Evolutionary conservation across 2,888 invertebrate genomes (phyloP).

Genomic region (Drosophila kanekoi): DNA sequence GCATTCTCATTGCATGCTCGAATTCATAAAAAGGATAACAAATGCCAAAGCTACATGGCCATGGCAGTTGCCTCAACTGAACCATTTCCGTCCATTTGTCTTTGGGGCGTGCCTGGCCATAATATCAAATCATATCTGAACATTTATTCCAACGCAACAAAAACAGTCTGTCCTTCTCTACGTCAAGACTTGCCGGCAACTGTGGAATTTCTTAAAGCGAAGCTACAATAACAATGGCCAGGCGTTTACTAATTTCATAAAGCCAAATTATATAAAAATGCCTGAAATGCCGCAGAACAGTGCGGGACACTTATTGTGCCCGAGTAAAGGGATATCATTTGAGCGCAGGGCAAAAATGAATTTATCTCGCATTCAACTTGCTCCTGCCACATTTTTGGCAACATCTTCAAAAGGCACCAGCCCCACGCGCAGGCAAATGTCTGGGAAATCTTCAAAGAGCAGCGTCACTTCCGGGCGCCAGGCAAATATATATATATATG

Average conservation of each 20-base stretch:
- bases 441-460: conserved; percentile 32
- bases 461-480: conserved; percentile 1
- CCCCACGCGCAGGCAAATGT: conserved; percentile 18
- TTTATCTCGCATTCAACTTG: conserved; percentile 58
- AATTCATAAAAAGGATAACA: conserved; percentile 74
- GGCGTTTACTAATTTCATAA: conserved; percentile 72
- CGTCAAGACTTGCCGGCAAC: conserved; percentile 1
- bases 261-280: conserved; percentile 73
- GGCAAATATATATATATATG: background rate
- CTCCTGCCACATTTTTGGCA: conserved; percentile 23
- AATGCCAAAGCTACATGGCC: conserved; percentile 70
- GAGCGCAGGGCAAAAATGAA: conserved; percentile 41
- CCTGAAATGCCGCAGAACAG: conserved; percentile 30
- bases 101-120: conserved; percentile 66
- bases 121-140: conserved; percentile 77
- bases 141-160: conserved; percentile 53
- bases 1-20: conserved; percentile 57
- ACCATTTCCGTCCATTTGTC: conserved; percentile 62
- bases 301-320: conserved; percentile 23
- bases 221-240: conserved; percentile 39
- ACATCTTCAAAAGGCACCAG: conserved; percentile 13
- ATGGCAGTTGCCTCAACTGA: conserved; percentile 36
- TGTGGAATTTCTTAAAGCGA: conserved; percentile 34
- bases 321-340: conserved; percentile 41
- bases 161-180: conserved; percentile 3